phyloP scores from a whole-genome alignment of 2,797 vertebrate species.

The Anomalospiza imberbis region DNA sequence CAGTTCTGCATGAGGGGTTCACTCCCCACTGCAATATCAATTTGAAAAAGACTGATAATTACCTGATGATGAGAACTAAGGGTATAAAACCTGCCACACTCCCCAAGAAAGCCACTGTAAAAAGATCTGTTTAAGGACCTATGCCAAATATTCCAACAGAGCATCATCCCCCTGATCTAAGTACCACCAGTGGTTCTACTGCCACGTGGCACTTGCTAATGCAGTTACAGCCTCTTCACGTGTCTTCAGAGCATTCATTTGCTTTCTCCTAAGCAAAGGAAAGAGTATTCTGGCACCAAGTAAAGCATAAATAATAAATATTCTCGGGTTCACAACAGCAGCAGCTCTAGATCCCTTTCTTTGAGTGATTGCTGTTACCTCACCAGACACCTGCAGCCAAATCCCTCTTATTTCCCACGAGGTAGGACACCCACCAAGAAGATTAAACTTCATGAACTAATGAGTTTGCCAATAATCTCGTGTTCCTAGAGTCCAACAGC shows the following conservation, averaged over 20 bases:
- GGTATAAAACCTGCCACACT: neutral
- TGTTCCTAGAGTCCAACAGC: constrained; percentile 24
- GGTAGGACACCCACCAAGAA: constrained; percentile 48
- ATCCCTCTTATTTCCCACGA: constrained; percentile 13
- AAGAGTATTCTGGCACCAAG: neutral
- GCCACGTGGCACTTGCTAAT: neutral
- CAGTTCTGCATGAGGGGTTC: neutral
- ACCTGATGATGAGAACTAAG: neutral
- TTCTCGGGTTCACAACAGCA: neutral
- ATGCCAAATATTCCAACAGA: neutral
- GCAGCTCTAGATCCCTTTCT: neutral
- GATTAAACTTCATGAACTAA: constrained; percentile 59
- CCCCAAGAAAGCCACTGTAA: neutral
- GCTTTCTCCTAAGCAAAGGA: neutral
- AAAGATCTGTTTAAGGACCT: neutral
- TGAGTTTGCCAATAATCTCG: constrained; percentile 47
- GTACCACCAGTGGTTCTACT: neutral
- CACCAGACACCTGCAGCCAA: constrained; percentile 40
- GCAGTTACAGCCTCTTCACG: neutral
- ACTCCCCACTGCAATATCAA: rapidly evolving
- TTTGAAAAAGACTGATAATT: neutral
- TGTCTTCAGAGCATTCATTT: neutral
- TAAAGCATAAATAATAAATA: neutral
- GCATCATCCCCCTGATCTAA: neutral
- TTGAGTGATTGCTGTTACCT: neutral